Conservation (phyloP, 1,140 invertebrate species). For the Lethrus apterus region DNA sequence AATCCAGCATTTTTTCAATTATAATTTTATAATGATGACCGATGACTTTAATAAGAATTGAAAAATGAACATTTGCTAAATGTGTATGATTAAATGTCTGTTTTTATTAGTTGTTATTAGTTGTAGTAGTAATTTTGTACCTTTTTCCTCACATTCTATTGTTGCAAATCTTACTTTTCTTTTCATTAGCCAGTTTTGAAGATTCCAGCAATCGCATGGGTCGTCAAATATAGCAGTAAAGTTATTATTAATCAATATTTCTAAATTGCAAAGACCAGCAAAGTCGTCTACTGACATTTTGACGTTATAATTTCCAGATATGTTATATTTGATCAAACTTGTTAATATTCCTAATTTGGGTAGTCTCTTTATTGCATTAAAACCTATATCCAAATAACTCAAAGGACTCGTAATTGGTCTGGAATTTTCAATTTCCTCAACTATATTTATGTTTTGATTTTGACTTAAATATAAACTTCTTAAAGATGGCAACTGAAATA, state of each 20-base stretch:
- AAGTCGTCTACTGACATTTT: constrained; percentile 11
- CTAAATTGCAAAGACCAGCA: constrained; percentile 20
- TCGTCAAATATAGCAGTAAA: not conserved
- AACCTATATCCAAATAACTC: constrained; percentile 16
- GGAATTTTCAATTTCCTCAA: constrained; percentile 13
- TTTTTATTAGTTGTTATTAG: too few species aligned
- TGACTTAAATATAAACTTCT: constrained; percentile 20
- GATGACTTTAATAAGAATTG: too few species aligned
- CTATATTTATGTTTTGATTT: constrained; percentile 22
- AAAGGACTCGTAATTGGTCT: constrained; percentile 18
- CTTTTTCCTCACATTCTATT: too few species aligned
- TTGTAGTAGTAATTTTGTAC: too few species aligned
- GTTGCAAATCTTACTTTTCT: constrained; percentile 2
- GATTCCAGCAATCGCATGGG: constrained; percentile 3
- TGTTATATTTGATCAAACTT: constrained; percentile 17
- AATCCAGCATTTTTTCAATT: too few species aligned
- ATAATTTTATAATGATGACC: too few species aligned
- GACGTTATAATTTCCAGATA: constrained; percentile 15
- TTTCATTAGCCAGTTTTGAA: not conserved
- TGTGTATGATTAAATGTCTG: too few species aligned
- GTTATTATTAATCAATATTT: not conserved
- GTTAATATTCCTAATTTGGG: constrained; percentile 18
- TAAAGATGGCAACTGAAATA: constrained; percentile 23
- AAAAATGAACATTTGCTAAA: too few species aligned
- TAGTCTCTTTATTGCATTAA: constrained; percentile 9